A percentile compares a stretch with the other conserved stretches of the same genome.
Evolutionary conservation across 1,140 invertebrate genomes (phyloP).

Genomic region (fruit fly (Drosophila melanogaster)): DNA sequence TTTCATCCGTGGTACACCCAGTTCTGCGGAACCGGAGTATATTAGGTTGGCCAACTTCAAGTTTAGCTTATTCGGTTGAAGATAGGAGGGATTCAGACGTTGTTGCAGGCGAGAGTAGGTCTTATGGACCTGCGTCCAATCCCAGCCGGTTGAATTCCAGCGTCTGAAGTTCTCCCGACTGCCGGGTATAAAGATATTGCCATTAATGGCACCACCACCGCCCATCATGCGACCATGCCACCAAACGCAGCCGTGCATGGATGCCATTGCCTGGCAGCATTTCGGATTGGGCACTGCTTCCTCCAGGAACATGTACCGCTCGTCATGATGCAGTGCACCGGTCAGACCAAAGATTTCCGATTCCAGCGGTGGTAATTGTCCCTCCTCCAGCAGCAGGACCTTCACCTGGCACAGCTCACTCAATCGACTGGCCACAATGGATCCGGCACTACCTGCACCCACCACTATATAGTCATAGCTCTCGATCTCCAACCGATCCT

Average conservation of each 20-base stretch:
- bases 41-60: slow-evolving; percentile 85
- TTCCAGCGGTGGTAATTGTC: slow-evolving; percentile 38
- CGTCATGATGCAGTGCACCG: slow-evolving; percentile 49
- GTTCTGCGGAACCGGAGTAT: slow-evolving; percentile 33
- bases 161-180: slow-evolving; percentile 86
- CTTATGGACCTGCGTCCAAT: slow-evolving; percentile 88
- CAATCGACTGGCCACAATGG: slow-evolving; percentile 85
- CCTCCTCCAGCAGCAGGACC: slow-evolving; percentile 84
- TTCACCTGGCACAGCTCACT: slow-evolving; percentile 71
- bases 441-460: slow-evolving; percentile 87
- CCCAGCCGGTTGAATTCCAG: slow-evolving; percentile 88
- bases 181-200: slow-evolving; percentile 90
- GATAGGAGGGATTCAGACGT: slow-evolving; percentile 36
- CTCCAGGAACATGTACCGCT: slow-evolving; percentile 61
- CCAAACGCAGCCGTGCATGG: slow-evolving; percentile 85
- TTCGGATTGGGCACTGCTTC: slow-evolving; percentile 45
- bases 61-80: slow-evolving; percentile 11
- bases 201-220: slow-evolving; percentile 89
- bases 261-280: slow-evolving; percentile 84
- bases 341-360: slow-evolving; percentile 57
- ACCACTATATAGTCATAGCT: slow-evolving; percentile 86
- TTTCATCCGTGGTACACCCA: slow-evolving; percentile 85
- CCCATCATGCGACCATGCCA: slow-evolving; percentile 88
- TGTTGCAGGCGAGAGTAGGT: slow-evolving; percentile 29
- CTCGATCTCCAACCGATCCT: slow-evolving; percentile 37